These are phyloP conservation scores for Watsonalla binaria DNA, from an alignment of 2,888 invertebrate species.

Conservation along the genomic window DNA sequence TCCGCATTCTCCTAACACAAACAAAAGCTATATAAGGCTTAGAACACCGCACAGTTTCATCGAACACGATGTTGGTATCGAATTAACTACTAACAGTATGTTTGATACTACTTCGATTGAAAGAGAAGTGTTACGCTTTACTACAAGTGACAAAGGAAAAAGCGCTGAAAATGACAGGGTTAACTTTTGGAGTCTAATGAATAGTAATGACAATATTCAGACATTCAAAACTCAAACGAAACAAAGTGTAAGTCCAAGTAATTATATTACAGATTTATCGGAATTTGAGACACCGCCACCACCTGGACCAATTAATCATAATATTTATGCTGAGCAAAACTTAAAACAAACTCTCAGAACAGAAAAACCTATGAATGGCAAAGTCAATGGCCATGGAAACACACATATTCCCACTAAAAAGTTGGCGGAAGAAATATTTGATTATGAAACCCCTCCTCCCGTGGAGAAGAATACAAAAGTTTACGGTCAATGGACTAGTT, in stretches of 20 bases:
- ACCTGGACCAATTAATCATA: constrained; percentile 12
- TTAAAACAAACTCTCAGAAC: constrained; percentile 6
- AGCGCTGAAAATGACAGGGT: constrained; percentile 22
- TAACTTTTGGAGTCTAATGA: constrained; percentile 43
- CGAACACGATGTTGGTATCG: constrained; percentile 38
- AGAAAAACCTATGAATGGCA: constrained; percentile 17
- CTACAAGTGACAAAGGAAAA: constrained; percentile 12
- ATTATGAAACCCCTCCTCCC: constrained; percentile 51
- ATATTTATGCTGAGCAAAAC: constrained; percentile 21
- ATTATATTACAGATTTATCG: constrained; percentile 20
- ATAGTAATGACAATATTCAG: constrained; percentile 25
- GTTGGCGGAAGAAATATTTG: constrained; percentile 27
- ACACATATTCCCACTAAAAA: constrained; percentile 10
- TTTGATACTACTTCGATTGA: constrained; percentile 19
- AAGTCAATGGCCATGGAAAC: constrained; percentile 18
- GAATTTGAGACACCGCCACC: constrained; percentile 59
- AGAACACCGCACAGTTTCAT: constrained; percentile 36
- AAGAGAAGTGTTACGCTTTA: constrained; percentile 36
- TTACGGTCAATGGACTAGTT: constrained; percentile 62
- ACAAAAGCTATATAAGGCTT: constrained; percentile 34
- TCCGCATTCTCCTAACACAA: constrained; percentile 18
- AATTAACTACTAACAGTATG: constrained; percentile 13
- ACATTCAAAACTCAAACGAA: constrained; percentile 24
- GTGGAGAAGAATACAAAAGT: constrained; percentile 37
- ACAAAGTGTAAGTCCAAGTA: background rate